Base-by-base conservation (phyloP, 1,140 invertebrate species). In the Ruditapes philippinarum region DNA sequence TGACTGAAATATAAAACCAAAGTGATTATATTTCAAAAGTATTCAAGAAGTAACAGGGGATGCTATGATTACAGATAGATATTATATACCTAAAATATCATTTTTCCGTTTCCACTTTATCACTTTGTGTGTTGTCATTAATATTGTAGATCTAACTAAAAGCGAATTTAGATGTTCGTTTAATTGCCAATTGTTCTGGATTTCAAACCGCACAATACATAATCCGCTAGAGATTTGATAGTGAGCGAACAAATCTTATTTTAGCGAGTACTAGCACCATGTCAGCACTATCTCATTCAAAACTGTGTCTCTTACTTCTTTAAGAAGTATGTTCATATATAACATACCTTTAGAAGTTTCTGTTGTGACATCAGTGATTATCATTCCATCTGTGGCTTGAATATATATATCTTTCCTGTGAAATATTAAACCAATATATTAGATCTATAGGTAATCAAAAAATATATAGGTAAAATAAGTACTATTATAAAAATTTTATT, bases 371-470 rank as follows among this genome's bases (percentile, higher is more conserved):
- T 91, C 89, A 57, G 87, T 85, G 54, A 95, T 91, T 1, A 92
- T 57, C n/a, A 90, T 81, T 40, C 54, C 88, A 78, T 92, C 85
- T 51, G 85, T 95, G n/a, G 86, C 89, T 51, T 90, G 80, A 19
- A 95, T 85, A 73, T 91, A 92, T 62, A 95, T 93, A 54, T 93
- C 87, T 76, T 91, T 91, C 94, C 94, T 95, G 88, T 3, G 83
- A 85, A 86, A 62, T 28, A 28, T 14, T 7, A 11, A 49, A 49
- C 45, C 7, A 49, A 49, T 49, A 19, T 57, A 11, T 22, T 11
- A 4, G 5, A 11, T 22, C 19, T 57, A 4, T 22, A 11, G 19
- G 19, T 57, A 19, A 49, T 19, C 7, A 49, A 49, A 19, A 49
- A 11, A 49, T 19, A 11, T 11, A 11, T 49, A 49, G 7, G 45